Evolutionary conservation across 30 jellyfish, hydroid and myxozoan species (phyloP).

Genomic region (Clytia hemisphaerica): DNA sequence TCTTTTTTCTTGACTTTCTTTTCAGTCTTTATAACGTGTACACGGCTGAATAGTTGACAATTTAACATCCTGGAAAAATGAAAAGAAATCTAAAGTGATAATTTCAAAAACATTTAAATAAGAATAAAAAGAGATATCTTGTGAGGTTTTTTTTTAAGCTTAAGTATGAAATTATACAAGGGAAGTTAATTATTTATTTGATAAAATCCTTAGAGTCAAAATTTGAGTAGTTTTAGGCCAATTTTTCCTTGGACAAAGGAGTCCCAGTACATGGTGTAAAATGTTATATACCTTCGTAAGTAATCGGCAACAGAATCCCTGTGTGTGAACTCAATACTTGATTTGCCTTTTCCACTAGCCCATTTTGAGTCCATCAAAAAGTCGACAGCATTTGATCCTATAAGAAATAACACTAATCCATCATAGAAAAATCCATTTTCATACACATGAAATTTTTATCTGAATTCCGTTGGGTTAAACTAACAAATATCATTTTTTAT

Average conservation of each 20-base stretch:
- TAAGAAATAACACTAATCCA: no score
- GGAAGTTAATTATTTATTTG: no score
- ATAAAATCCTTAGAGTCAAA: no score
- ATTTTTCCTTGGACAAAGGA: no score
- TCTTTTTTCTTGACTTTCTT: slow-evolving; percentile 48
- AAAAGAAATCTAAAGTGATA: neutral
- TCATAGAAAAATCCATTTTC: no score
- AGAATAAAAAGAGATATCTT: neutral
- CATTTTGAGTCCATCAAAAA: slow-evolving; percentile 84
- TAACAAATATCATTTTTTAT: no score
- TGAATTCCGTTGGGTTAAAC: no score
- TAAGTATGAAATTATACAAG: no score
- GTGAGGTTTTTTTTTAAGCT: no score
- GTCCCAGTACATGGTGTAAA: no score
- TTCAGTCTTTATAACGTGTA: slow-evolving; percentile 63
- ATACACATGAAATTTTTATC: no score
- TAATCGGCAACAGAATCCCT: slow-evolving; percentile 70
- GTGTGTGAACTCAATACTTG: slow-evolving; percentile 64
- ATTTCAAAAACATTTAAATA: neutral
- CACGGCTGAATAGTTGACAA: slow-evolving; percentile 60
- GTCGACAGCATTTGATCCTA: slow-evolving; percentile 84
- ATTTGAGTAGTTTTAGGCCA: no score
- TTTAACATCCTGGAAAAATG: slow-evolving; percentile 11
- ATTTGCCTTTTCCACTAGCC: slow-evolving; percentile 81
- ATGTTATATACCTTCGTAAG: slow-evolving; percentile 53